A percentile compares a stretch with the other conserved stretches of the same genome.
Conservation (phyloP, 2,888 invertebrate species). For the Allacma fusca region DNA sequence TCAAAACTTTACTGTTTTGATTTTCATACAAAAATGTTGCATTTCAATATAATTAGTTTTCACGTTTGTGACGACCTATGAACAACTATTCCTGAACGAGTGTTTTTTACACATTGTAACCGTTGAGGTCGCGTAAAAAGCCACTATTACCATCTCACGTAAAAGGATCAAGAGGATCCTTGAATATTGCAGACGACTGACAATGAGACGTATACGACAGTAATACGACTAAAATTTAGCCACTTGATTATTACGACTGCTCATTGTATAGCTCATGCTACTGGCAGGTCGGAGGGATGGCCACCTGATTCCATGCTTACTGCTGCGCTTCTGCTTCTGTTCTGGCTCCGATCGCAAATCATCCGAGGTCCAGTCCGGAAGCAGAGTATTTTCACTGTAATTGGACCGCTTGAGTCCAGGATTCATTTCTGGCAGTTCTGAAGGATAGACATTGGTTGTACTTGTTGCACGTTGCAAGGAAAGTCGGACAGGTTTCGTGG, state of each 20-base stretch:
- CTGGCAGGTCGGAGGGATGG: constrained; percentile 59
- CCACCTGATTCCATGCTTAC: constrained; percentile 59
- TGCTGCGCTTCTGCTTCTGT: constrained; percentile 52
- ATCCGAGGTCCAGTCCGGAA: constrained; percentile 59
- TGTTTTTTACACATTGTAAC: no score
- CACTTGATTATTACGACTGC: constrained; percentile 39
- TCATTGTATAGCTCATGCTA: constrained; percentile 61
- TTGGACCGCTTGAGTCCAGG: constrained; percentile 59
- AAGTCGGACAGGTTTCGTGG: constrained; percentile 82
- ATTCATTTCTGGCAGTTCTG: constrained; percentile 58
- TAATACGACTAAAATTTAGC: constrained; percentile 48
- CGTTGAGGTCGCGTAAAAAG: no score
- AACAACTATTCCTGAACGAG: no score
- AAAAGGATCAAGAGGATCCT: no score
- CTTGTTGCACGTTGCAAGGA: constrained; percentile 85
- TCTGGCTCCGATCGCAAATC: constrained; percentile 58
- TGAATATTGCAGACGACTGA: no score
- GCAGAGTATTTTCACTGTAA: constrained; percentile 59
- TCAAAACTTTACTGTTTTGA: no score
- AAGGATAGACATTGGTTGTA: constrained; percentile 58
- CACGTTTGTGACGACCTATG: no score
- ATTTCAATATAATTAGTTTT: no score
- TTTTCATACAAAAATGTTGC: no score
- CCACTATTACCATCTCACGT: no score
- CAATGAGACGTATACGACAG: no score